Evolutionary conservation across 1,140 invertebrate species (phyloP).

Genomic region (Heliconius himera): DNA sequence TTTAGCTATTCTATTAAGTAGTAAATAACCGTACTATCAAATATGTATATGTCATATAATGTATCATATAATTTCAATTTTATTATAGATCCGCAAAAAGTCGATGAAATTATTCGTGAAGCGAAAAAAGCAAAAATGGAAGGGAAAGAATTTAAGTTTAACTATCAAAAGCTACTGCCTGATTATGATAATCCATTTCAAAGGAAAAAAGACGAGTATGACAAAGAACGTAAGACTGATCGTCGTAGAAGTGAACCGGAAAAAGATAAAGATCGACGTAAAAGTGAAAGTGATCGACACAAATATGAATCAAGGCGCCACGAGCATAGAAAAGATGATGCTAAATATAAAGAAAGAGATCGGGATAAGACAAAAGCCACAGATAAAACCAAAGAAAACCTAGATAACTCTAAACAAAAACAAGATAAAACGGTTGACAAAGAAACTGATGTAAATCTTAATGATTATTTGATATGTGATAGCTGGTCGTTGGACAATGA

Average conservation of each 20-base stretch:
- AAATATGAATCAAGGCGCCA: constrained; percentile 56
- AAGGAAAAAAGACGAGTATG: constrained; percentile 62
- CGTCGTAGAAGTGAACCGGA: constrained; percentile 38
- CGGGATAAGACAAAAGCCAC: constrained; percentile 44
- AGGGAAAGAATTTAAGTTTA: constrained; percentile 71
- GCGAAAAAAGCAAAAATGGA: constrained; percentile 70
- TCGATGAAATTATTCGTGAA: constrained; percentile 73
- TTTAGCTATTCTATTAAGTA: neutral
- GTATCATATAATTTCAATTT: constrained; percentile 7
- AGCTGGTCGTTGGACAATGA: constrained; percentile 78
- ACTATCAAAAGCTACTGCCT: constrained; percentile 69
- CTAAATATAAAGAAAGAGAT: constrained; percentile 52
- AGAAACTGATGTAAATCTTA: constrained; percentile 69
- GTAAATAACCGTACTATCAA: neutral
- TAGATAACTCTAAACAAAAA: constrained; percentile 33
- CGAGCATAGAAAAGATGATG: constrained; percentile 55
- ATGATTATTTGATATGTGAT: constrained; percentile 75
- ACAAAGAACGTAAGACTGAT: constrained; percentile 42
- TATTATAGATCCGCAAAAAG: constrained; percentile 67
- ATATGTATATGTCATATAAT: constrained; percentile 7
- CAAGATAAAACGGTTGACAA: constrained; percentile 44
- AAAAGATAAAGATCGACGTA: constrained; percentile 46
- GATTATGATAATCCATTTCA: constrained; percentile 76
- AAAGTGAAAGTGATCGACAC: constrained; percentile 39
- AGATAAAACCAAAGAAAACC: constrained; percentile 43